Evolutionary conservation across 2,797 vertebrate species (phyloP).

Genomic region (Atherinosoma microstoma): DNA sequence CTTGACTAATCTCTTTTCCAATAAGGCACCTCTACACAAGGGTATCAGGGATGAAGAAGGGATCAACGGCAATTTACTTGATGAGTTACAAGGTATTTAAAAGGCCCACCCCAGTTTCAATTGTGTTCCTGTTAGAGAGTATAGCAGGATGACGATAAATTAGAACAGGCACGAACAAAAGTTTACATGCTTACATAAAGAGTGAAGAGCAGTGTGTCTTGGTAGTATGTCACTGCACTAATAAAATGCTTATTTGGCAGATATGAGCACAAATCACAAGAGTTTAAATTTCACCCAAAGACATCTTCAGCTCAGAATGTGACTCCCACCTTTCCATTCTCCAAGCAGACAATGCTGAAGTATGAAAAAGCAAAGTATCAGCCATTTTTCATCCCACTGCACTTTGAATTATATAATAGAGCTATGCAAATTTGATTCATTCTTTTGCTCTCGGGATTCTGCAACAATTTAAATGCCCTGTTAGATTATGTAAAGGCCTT

Average conservation of each 20-base stretch:
- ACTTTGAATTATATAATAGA: conserved; percentile 50
- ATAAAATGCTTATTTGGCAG: background rate
- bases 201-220: background rate
- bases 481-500: conserved; percentile 44
- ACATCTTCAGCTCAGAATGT: conserved; percentile 17
- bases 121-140: background rate
- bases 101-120: background rate
- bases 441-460: conserved; percentile 47
- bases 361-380: conserved; percentile 20
- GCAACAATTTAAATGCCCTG: conserved; percentile 35
- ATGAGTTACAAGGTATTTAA: conserved; percentile 11
- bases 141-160: background rate
- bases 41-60: background rate
- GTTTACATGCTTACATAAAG: background rate
- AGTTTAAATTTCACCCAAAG: background rate
- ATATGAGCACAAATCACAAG: background rate
- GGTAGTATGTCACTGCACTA: background rate
- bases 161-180: background rate
- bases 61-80: conserved; percentile 8
- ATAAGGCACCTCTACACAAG: conserved; percentile 11
- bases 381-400: conserved; percentile 30
- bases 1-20: conserved; percentile 10
- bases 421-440: conserved; percentile 52
- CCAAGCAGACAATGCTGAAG: conserved; percentile 16
- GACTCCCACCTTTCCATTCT: conserved; percentile 12